Evolutionary conservation across 2,797 vertebrate species (phyloP).

Genomic region (Florisuga fusca): DNA sequence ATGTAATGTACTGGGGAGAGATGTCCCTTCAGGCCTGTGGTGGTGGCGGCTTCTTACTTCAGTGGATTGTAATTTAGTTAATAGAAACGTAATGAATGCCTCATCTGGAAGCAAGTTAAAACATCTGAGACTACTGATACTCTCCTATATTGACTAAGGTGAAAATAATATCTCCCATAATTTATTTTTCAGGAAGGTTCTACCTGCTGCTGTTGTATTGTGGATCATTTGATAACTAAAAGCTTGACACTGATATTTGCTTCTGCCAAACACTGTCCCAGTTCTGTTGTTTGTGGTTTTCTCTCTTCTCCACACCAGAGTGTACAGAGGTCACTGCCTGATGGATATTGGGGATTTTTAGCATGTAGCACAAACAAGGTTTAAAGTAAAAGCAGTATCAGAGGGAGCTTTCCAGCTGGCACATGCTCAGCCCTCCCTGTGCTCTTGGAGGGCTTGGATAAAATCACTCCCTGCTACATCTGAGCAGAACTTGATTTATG

Average conservation of each 20-base stretch:
- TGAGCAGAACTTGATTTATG: neutral
- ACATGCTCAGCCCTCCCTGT: fast-evolving
- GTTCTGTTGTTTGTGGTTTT: neutral
- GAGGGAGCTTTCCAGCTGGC: neutral
- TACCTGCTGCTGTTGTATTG: neutral
- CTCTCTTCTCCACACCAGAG: neutral
- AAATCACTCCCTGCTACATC: fast-evolving
- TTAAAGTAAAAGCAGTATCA: no score
- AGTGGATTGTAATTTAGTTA: neutral
- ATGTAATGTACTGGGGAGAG: neutral
- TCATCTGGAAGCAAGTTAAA: neutral
- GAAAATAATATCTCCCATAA: fast-evolving
- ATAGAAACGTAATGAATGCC: neutral
- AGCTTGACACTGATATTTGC: fast-evolving
- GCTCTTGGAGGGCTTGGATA: fast-evolving
- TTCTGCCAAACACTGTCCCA: neutral
- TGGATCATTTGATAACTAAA: neutral
- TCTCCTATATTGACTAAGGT: neutral
- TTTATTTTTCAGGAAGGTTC: neutral
- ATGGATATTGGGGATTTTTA: neutral
- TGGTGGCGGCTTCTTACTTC: neutral
- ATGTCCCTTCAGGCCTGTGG: neutral
- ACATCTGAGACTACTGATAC: neutral
- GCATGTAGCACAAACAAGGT: fast-evolving
- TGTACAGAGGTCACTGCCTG: fast-evolving